Conservation (phyloP, 35 echinoderm and acorn worm genomes). For the Apostichopus parvimensis region DNA sequence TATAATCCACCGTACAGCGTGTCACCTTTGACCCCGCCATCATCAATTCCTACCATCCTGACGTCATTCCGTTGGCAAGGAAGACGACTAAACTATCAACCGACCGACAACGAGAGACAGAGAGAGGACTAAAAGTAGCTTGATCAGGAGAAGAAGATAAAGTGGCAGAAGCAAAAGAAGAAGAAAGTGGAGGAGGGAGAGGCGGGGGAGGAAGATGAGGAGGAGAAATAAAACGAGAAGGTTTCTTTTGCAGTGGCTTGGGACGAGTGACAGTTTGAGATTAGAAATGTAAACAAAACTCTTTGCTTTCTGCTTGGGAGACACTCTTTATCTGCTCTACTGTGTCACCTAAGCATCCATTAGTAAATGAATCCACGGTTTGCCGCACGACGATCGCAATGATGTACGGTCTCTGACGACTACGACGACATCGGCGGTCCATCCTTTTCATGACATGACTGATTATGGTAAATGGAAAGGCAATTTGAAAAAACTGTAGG, state of each 20-base stretch:
- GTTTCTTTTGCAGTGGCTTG: background rate
- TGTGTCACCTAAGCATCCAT: constrained; percentile 12
- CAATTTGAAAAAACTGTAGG: background rate
- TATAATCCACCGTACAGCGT: too few species aligned
- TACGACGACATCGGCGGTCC: background rate
- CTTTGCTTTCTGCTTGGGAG: background rate
- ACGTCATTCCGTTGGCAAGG: background rate
- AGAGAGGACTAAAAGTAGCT: background rate
- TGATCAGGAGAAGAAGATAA: background rate
- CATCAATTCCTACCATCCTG: background rate
- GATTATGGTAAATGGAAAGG: background rate
- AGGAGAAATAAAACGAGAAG: background rate
- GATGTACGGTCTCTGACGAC: background rate
- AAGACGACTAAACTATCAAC: background rate
- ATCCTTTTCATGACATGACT: background rate
- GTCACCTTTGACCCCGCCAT: background rate
- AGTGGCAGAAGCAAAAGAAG: background rate
- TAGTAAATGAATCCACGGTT: constrained; percentile 12
- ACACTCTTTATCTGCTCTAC: background rate
- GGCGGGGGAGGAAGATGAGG: background rate
- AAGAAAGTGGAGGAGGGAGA: too few species aligned
- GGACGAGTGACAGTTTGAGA: background rate
- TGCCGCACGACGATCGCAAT: background rate
- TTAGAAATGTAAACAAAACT: constrained; percentile 31
- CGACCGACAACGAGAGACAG: too few species aligned